Percentiles rank a stretch among this genome's conserved stretches.
Conservation (phyloP, 2,888 invertebrate species). For the Drosophila engyochracea region DNA sequence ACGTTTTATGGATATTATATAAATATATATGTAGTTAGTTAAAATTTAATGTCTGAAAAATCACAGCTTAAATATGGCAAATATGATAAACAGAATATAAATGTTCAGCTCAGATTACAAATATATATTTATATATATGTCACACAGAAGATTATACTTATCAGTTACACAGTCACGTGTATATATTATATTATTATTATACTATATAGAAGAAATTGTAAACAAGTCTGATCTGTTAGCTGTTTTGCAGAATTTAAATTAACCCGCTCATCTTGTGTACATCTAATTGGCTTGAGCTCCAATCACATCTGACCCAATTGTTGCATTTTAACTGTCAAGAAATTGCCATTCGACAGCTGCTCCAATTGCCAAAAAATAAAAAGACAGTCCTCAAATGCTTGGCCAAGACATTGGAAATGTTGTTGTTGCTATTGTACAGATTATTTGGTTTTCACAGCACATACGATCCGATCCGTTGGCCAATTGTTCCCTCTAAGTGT, state of each 20-base stretch:
- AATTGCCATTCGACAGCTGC: slow-evolving; percentile 27
- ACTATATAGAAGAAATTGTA: background rate
- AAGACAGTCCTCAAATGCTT: slow-evolving; percentile 12
- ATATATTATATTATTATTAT: background rate
- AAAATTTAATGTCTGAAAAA: background rate
- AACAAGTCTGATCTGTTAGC: background rate
- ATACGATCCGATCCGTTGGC: slow-evolving; percentile 30
- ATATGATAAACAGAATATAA: background rate
- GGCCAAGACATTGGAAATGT: slow-evolving; percentile 40
- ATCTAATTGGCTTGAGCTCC: slow-evolving; percentile 24
- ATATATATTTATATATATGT: background rate
- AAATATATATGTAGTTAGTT: background rate
- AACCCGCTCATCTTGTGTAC: background rate
- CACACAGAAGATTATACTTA: background rate
- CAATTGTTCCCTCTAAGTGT: slow-evolving; percentile 18
- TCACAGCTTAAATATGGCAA: background rate
- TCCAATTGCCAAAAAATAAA: slow-evolving; percentile 33
- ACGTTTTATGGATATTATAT: background rate
- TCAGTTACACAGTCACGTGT: background rate
- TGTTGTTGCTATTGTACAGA: slow-evolving; percentile 1
- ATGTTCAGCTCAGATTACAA: background rate
- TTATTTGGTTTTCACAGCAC: slow-evolving; percentile 34
- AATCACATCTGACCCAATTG: slow-evolving; percentile 29
- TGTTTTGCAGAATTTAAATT: slow-evolving; percentile 1
- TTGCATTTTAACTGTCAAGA: slow-evolving; percentile 1